Conservation (phyloP, 2,888 invertebrate genomes). For the Drosophila pseudotalamancana region DNA sequence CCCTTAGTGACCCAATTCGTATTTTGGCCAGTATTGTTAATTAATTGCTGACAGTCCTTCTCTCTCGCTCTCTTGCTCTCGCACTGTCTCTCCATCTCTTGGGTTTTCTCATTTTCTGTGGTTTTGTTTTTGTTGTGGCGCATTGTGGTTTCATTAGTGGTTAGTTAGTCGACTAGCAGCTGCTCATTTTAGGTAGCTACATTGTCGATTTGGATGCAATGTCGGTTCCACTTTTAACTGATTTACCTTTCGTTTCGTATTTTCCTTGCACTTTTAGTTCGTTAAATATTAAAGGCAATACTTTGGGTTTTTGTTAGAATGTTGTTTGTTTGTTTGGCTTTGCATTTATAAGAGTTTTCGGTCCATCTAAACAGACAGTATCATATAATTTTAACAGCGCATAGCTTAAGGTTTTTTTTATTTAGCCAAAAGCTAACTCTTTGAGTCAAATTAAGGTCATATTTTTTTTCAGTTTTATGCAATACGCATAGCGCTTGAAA, state of each 20-base stretch:
- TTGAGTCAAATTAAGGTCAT: background rate
- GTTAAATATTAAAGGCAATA: slow-evolving; percentile 3
- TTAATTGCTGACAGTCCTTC: slow-evolving; percentile 10
- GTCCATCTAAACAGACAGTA: too few species aligned
- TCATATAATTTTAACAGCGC: background rate
- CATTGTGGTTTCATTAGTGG: slow-evolving; percentile 28
- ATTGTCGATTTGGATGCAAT: slow-evolving; percentile 1
- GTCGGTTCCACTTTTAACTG: background rate
- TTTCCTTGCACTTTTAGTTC: slow-evolving; percentile 13
- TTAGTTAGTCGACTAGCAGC: slow-evolving; percentile 12
- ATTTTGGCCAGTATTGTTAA: slow-evolving; percentile 27
- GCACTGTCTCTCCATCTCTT: background rate
- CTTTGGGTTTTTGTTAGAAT: background rate
- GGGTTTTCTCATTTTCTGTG: background rate
- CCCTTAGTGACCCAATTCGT: slow-evolving; percentile 14
- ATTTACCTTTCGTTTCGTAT: background rate
- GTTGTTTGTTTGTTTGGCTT: background rate
- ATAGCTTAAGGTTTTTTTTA: background rate
- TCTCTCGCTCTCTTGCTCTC: background rate
- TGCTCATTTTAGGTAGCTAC: slow-evolving; percentile 3
- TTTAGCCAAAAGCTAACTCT: background rate
- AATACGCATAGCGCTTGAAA: background rate
- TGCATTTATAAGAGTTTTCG: too few species aligned
- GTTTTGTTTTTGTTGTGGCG: slow-evolving; percentile 8
- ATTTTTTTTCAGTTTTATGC: background rate